These are phyloP conservation scores for Dicentrarchus labrax DNA, from an alignment of 2,113 vertebrate species.

Conservation along the genomic window DNA sequence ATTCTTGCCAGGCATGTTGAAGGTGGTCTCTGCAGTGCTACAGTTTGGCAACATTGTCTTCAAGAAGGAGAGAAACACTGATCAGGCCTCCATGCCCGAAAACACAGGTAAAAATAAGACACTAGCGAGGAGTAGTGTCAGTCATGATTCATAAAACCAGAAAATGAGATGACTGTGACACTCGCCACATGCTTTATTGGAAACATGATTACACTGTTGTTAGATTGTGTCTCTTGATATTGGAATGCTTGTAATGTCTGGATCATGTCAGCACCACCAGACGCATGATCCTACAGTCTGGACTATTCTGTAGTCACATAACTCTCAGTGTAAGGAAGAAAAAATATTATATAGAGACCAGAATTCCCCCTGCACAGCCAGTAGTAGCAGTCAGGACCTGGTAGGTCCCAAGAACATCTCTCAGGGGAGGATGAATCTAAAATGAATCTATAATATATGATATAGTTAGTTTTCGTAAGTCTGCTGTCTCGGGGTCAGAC, in stretches of 20 bases:
- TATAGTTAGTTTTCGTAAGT: background rate
- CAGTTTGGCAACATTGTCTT: slow-evolving; percentile 96
- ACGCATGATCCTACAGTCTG: background rate
- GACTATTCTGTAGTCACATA: background rate
- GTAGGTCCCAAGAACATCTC: too few species aligned
- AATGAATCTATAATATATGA: background rate
- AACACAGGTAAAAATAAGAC: slow-evolving; percentile 88
- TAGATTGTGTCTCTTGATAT: background rate
- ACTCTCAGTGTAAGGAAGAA: background rate
- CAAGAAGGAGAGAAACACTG: slow-evolving; percentile 95
- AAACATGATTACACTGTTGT: too few species aligned
- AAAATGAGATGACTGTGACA: background rate
- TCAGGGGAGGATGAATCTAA: too few species aligned
- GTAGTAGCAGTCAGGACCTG: too few species aligned
- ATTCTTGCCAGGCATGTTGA: slow-evolving; percentile 90
- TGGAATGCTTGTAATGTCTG: slow-evolving; percentile 4
- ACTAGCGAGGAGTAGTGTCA: background rate
- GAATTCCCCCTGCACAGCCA: too few species aligned
- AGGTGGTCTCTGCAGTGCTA: slow-evolving; percentile 94
- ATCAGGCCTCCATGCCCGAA: slow-evolving; percentile 97
- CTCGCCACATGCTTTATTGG: too few species aligned
- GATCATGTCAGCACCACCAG: slow-evolving; percentile 4
- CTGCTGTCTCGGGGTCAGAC: background rate
- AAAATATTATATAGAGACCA: too few species aligned
- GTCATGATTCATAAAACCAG: slow-evolving; percentile 8